Percentiles rank a stretch among this genome's conserved stretches.
phyloP scores from a whole-genome alignment of 2,888 invertebrate species.

The Dexiosoma caninum region DNA sequence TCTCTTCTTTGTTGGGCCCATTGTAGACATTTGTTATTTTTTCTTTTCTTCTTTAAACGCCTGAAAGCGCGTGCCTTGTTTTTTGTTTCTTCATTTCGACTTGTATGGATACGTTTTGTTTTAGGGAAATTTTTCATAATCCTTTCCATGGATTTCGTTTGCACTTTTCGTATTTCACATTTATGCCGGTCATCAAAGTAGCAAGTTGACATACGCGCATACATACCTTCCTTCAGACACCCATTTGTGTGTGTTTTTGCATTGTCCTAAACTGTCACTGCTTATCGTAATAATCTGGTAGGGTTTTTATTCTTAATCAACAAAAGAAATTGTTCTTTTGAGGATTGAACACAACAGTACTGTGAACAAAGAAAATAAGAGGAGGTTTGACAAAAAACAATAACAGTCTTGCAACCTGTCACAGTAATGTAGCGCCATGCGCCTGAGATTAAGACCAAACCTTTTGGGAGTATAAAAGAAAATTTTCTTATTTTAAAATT shows the following conservation, averaged over 20 bases:
- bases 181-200: neutral
- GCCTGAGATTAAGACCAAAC: conserved; percentile 36
- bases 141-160: conserved; percentile 20
- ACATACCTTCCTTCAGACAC: too few species aligned
- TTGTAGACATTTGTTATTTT: conserved; percentile 21
- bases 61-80: conserved; percentile 56
- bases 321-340: conserved; percentile 33
- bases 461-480: neutral
- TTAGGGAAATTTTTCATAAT: conserved; percentile 25
- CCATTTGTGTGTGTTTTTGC: neutral
- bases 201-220: too few species aligned
- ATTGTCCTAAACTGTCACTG: conserved; percentile 63
- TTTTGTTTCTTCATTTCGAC: conserved; percentile 1
- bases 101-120: conserved; percentile 17
- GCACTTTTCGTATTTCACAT: conserved; percentile 38
- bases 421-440: conserved; percentile 57
- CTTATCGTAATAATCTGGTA: conserved; percentile 61
- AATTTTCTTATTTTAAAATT: neutral
- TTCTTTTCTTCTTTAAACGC: conserved; percentile 1
- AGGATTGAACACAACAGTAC: neutral
- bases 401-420: conserved; percentile 57
- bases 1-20: conserved; percentile 46
- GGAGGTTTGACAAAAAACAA: conserved; percentile 35
- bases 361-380: conserved; percentile 6
- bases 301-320: conserved; percentile 38